These are phyloP conservation scores for Agonopterix subpropinquella DNA, from an alignment of 2,888 invertebrate species.

Conservation along the genomic window DNA sequence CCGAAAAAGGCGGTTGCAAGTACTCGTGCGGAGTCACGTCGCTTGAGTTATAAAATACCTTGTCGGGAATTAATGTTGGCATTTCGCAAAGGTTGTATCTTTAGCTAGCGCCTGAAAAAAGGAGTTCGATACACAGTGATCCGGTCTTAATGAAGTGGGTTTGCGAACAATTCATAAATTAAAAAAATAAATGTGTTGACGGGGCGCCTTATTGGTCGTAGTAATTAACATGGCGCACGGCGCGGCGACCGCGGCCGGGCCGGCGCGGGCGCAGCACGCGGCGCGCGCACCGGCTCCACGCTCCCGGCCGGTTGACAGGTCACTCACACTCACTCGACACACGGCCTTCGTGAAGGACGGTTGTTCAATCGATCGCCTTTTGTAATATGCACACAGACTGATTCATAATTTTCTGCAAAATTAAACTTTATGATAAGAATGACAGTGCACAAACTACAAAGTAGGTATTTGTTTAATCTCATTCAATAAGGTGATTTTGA, in stretches of 20 bases:
- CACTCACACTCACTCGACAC: slow-evolving; percentile 50
- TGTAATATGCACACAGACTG: too few relatives aligned
- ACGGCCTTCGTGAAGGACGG: slow-evolving; percentile 64
- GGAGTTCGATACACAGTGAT: slow-evolving; percentile 32
- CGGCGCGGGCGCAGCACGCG: slow-evolving; percentile 38
- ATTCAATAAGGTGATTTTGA: too few relatives aligned
- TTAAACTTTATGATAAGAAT: background rate
- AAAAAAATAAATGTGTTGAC: slow-evolving; percentile 59
- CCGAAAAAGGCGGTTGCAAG: slow-evolving; percentile 59
- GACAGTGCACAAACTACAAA: too few relatives aligned
- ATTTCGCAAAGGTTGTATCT: slow-evolving; percentile 51
- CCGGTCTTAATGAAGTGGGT: slow-evolving; percentile 52
- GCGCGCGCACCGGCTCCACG: slow-evolving; percentile 13
- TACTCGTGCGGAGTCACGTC: slow-evolving; percentile 43
- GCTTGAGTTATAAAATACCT: slow-evolving; percentile 44
- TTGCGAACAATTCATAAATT: slow-evolving; percentile 50
- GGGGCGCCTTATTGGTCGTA: slow-evolving; percentile 62
- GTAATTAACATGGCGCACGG: slow-evolving; percentile 63
- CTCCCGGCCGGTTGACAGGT: slow-evolving; percentile 38
- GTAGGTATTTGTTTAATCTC: too few relatives aligned
- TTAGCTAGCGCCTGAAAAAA: slow-evolving; percentile 31
- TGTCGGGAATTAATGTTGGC: slow-evolving; percentile 55
- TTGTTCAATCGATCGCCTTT: slow-evolving; percentile 20
- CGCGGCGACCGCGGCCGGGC: too few relatives aligned
- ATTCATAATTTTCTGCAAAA: background rate